phyloP scores from a whole-genome alignment of 2,113 vertebrate species.

The Grammomys surdaster region DNA sequence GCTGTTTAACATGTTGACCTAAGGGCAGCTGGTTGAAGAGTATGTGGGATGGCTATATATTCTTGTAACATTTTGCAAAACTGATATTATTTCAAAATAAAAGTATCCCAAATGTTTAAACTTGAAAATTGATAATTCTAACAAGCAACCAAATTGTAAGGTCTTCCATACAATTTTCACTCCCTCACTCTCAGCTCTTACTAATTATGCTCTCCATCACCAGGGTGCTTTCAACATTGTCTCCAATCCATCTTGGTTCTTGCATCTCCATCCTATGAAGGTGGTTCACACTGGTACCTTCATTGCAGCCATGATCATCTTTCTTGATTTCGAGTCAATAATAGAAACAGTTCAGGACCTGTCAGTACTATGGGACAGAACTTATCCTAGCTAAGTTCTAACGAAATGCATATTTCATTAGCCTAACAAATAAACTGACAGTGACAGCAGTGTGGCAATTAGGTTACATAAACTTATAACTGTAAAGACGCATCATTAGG shows the following conservation, averaged over 20 bases:
- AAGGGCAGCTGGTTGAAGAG: background rate
- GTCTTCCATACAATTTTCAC: background rate
- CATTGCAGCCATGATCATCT: background rate
- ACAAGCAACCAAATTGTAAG: background rate
- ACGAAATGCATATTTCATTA: constrained; percentile 74
- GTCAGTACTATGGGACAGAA: constrained; percentile 43
- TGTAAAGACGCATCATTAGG: constrained; percentile 84
- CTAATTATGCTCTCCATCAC: background rate
- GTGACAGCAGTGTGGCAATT: constrained; percentile 83
- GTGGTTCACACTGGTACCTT: background rate
- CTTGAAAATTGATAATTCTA: background rate
- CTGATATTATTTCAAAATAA: background rate
- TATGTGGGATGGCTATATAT: background rate
- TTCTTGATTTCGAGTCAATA: constrained; percentile 44
- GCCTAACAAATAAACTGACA: constrained; percentile 83
- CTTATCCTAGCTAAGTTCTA: constrained; percentile 59
- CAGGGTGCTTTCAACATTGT: background rate
- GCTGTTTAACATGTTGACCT: background rate
- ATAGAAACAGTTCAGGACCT: constrained; percentile 1
- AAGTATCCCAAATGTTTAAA: background rate
- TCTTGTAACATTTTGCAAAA: background rate
- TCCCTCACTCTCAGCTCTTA: background rate
- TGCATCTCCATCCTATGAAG: background rate
- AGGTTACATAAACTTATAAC: constrained; percentile 85
- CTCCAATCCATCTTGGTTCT: background rate